Conservation (phyloP, 2,797 vertebrate species). For the Delichon dasypus region DNA sequence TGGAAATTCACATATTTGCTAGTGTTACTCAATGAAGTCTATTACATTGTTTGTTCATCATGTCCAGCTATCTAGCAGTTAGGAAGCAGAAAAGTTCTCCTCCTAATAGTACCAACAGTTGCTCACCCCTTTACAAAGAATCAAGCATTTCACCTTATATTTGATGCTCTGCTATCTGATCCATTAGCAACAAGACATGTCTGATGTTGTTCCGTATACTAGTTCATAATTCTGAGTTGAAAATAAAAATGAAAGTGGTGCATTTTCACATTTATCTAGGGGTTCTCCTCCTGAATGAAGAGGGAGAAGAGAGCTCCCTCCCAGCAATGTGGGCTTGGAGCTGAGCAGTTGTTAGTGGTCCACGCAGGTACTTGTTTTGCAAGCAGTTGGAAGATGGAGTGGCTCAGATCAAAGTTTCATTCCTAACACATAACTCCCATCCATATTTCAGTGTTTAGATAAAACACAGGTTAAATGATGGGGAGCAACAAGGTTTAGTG, state of each 20-base stretch:
- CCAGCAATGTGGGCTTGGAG: rapidly evolving
- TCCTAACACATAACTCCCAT: background rate
- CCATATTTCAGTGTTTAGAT: background rate
- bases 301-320: background rate
- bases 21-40: background rate
- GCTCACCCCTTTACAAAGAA: background rate
- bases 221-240: background rate
- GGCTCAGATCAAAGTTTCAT: background rate
- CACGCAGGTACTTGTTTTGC: background rate
- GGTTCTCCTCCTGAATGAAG: background rate
- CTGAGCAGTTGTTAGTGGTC: background rate
- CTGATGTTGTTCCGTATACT: background rate
- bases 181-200: background rate
- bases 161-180: background rate
- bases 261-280: background rate
- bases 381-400: background rate
- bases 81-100: background rate
- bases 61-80: background rate
- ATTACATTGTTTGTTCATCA: background rate
- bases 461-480: background rate
- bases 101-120: background rate
- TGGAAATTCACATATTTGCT: background rate
- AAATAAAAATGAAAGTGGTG: background rate
- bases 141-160: background rate
- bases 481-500: background rate